Base-by-base conservation (phyloP, 2,797 vertebrate species). In the Natrix natrix region DNA sequence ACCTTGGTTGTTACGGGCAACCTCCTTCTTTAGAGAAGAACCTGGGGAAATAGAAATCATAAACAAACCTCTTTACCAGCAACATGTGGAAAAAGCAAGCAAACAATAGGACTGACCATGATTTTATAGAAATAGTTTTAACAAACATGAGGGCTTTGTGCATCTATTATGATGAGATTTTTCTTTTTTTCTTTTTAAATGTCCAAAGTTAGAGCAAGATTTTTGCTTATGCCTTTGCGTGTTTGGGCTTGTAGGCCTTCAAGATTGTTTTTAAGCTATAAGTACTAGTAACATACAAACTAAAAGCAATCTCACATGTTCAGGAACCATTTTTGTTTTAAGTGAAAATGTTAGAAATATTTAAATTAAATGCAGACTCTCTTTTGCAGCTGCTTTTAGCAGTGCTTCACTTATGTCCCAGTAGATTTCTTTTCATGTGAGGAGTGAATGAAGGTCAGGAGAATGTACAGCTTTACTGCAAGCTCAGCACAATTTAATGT, bases 341-440 rank as follows among this genome's bases (percentile, higher is more conserved):
- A 61, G 86, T 37, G n/a, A 88, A 28, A 55, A 16, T 78, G 56
- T 91, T 88, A 78, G 55, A 59, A 93, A 89, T 88, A 60, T 91
- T 87, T 91, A 90, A 87, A 93, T 91, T 93, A 78, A 91, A 88
- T 78, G 7, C 92, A 93, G 92, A n/a, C 43, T 88, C 3, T 43
- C 56, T 54, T 88, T 60, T 63, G 57, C 86, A 91, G 90, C 90
- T 91, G 90, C 16, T 83, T 78, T 83, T 87, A 93, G 66, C 69
- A 69, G 57, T 91, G 7, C 91, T 93, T 93, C 61, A 52, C n/a
- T 88, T 61, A 43, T 61, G 56, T 59, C 90, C 87, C 92, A 61
- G 52, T 61, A 87, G 92, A 83, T 83, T 89, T 91, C 66, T 90
- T 83, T 56, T 93, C 56, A 83, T 54, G 5, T 32, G 54, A 48